Percentiles rank a stretch among this genome's conserved stretches.
Evolutionary conservation across 30 jellyfish, hydroid and myxozoan species (phyloP).

Genomic region (Phacellophora camtschatica): DNA sequence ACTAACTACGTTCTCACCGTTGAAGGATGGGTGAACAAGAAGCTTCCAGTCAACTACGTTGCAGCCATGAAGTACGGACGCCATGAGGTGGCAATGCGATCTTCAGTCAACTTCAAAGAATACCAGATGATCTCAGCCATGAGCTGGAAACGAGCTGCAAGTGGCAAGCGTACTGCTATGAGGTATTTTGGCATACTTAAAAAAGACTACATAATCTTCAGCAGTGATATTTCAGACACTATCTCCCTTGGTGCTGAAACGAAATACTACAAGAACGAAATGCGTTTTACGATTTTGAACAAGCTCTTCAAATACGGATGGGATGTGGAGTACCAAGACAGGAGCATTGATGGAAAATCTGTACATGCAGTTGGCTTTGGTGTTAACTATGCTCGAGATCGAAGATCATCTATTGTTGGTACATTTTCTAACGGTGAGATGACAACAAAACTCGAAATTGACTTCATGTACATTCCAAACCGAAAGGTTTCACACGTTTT

Average conservation of each 20-base stretch:
- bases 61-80: constrained; percentile 49
- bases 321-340: constrained; percentile 68
- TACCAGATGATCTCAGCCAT: constrained; percentile 38
- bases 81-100: constrained; percentile 5
- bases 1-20: constrained; percentile 43
- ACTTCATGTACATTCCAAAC: constrained; percentile 77
- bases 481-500: constrained; percentile 70
- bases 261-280: constrained; percentile 61
- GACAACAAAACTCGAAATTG: constrained; percentile 43
- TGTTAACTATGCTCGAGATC: constrained; percentile 69
- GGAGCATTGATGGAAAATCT: constrained; percentile 49
- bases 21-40: constrained; percentile 70
- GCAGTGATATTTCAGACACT: constrained; percentile 43
- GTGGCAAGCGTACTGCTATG: constrained; percentile 43
- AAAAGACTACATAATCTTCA: constrained; percentile 46
- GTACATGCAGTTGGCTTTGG: constrained; percentile 76
- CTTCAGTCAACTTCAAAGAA: constrained; percentile 29
- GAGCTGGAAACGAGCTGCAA: constrained; percentile 54
- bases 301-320: constrained; percentile 91
- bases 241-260: constrained; percentile 25
- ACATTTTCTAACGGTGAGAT: constrained; percentile 68
- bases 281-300: constrained; percentile 40
- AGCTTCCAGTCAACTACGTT: constrained; percentile 59
- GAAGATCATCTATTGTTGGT: constrained; percentile 61
- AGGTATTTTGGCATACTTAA: constrained; percentile 20